A percentile compares a stretch with the other conserved stretches of the same genome.
phyloP scores from a whole-genome alignment of 2,888 invertebrate species.

The Andrena bicolor region DNA sequence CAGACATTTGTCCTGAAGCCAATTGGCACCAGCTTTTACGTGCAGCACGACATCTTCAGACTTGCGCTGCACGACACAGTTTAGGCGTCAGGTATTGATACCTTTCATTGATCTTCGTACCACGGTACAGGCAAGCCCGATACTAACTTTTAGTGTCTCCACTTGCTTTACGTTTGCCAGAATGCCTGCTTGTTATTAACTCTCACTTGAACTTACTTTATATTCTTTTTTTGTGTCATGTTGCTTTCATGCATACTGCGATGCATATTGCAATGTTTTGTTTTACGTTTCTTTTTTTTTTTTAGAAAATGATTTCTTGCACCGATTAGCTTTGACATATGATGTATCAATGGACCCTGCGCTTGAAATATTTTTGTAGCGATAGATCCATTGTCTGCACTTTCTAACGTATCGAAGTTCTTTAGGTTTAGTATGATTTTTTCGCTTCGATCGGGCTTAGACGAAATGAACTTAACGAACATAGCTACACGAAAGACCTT shows the following conservation, averaged over 20 bases:
- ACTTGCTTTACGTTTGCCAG: conserved; percentile 62
- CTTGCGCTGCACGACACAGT: conserved; percentile 94
- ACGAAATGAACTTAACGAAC: neutral
- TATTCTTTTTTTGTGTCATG: conserved; percentile 24
- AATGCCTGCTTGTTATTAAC: conserved; percentile 63
- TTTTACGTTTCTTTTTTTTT: no score
- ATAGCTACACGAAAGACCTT: conserved; percentile 26
- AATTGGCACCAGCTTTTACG: conserved; percentile 94
- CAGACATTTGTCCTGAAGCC: conserved; percentile 98
- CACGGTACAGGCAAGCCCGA: conserved; percentile 80
- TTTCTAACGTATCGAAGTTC: neutral
- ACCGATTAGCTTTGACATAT: conserved; percentile 5
- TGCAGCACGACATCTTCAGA: conserved; percentile 98
- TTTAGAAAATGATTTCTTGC: conserved; percentile 7
- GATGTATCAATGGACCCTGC: neutral
- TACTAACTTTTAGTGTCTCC: conserved; percentile 60
- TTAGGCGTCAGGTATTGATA: conserved; percentile 84
- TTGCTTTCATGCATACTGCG: conserved; percentile 38
- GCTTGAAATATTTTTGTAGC: neutral
- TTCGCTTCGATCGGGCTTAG: neutral
- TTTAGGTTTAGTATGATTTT: neutral
- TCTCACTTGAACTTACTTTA: conserved; percentile 28
- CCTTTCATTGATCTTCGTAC: conserved; percentile 76
- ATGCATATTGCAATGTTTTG: neutral
- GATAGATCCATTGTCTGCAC: neutral